These are phyloP conservation scores for Ethmia dodecea DNA, from an alignment of 2,888 invertebrate genomes.

Conservation along the genomic window DNA sequence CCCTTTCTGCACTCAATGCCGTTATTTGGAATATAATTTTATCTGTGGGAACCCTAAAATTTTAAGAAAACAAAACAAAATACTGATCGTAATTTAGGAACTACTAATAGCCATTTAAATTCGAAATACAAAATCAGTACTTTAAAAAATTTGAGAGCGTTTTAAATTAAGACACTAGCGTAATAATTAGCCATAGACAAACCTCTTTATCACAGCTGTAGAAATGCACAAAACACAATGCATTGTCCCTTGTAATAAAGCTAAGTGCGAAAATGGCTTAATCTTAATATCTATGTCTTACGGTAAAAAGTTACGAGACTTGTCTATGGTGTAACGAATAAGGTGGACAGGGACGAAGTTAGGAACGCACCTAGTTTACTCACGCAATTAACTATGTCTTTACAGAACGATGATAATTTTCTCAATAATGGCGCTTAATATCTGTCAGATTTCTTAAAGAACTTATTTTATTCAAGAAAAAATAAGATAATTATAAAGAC, in stretches of 20 bases:
- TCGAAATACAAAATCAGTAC: conserved; percentile 23
- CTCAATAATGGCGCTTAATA: too few relatives aligned
- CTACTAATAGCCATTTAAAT: conserved; percentile 56
- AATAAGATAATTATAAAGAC: too few relatives aligned
- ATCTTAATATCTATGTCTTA: conserved; percentile 71
- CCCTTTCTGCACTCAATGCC: too few relatives aligned
- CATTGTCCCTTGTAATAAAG: conserved; percentile 63
- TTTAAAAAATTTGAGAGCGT: conserved; percentile 26
- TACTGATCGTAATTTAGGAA: conserved; percentile 75
- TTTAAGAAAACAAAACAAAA: conserved; percentile 44
- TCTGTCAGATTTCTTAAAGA: too few relatives aligned
- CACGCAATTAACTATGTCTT: too few relatives aligned
- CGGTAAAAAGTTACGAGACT: conserved; percentile 62
- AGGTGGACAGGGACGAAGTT: too few relatives aligned
- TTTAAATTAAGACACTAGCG: conserved; percentile 26
- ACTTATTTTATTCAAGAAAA: too few relatives aligned
- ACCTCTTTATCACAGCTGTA: conserved; percentile 72
- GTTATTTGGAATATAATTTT: conserved; percentile 16
- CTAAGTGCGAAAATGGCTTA: conserved; percentile 67
- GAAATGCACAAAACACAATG: conserved; percentile 66
- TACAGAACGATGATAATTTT: too few relatives aligned
- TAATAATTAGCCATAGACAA: conserved; percentile 60
- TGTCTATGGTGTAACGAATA: too few relatives aligned
- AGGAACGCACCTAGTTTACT: too few relatives aligned
- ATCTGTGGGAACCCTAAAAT: conserved; percentile 34